Conservation (phyloP, 2,888 invertebrate species). For the Macroteleia sp. region DNA sequence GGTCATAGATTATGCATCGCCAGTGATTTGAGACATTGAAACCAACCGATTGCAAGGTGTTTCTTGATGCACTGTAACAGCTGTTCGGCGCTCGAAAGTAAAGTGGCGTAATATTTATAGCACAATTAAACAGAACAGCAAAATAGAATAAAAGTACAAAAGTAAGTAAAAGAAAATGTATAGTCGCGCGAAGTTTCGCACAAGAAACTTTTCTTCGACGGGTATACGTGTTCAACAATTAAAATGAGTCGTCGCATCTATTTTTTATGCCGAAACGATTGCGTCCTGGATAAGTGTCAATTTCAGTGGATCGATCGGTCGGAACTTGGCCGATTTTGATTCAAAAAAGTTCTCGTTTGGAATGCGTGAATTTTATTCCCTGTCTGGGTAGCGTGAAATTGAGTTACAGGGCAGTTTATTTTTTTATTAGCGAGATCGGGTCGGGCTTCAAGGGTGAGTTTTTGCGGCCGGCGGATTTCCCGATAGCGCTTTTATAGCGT, state of each 20-base stretch:
- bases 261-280: constrained; percentile 21
- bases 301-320: constrained; percentile 5
- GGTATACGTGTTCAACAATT: constrained; percentile 50
- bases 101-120: constrained; percentile 49
- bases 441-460: constrained; percentile 74
- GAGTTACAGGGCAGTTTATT: constrained; percentile 80
- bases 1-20: constrained; percentile 19
- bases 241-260: constrained; percentile 33
- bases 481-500: constrained; percentile 83
- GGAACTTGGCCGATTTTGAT: neutral
- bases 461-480: constrained; percentile 81
- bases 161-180: constrained; percentile 55
- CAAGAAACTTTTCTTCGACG: constrained; percentile 38
- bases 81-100: constrained; percentile 32
- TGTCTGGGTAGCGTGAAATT: constrained; percentile 76
- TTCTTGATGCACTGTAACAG: constrained; percentile 13
- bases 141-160: constrained; percentile 48
- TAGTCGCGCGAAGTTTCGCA: constrained; percentile 32
- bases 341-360: no score
- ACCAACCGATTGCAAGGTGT: constrained; percentile 5
- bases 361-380: constrained; percentile 35
- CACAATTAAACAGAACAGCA: constrained; percentile 46
- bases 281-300: constrained; percentile 25
- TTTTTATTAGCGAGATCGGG: constrained; percentile 77
- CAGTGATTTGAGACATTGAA: constrained; percentile 44